Evolutionary conservation across 2,888 invertebrate species (phyloP).

Genomic region (Cantharis lateralis): DNA sequence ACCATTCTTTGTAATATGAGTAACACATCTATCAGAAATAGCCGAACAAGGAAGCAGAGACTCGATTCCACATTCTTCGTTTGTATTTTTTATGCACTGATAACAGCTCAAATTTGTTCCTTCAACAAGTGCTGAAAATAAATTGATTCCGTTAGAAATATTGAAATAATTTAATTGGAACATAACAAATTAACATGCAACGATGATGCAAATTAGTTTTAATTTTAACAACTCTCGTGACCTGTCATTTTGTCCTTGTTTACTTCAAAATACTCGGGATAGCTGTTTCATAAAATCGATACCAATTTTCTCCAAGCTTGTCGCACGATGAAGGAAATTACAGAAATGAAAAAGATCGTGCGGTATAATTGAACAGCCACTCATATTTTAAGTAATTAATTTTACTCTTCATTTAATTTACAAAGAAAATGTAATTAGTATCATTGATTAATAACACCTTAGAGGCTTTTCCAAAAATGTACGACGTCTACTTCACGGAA

Average conservation of each 20-base stretch:
- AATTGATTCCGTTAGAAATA: neutral
- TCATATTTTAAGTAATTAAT: neutral
- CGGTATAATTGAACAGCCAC: neutral
- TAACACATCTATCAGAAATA: constrained; percentile 54
- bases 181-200: neutral
- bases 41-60: constrained; percentile 51
- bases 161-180: neutral
- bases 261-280: neutral
- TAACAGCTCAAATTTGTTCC: constrained; percentile 53
- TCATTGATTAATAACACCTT: neutral
- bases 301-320: constrained; percentile 18
- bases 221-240: neutral
- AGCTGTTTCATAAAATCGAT: constrained; percentile 23
- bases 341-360: neutral
- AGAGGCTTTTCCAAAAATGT: neutral
- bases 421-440: neutral
- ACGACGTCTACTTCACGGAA: neutral
- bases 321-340: constrained; percentile 17
- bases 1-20: constrained; percentile 55
- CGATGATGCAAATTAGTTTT: neutral
- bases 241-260: constrained; percentile 6
- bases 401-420: neutral
- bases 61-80: constrained; percentile 49
- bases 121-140: constrained; percentile 38
- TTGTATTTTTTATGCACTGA: constrained; percentile 51